Conservation (phyloP, 2,888 invertebrate genomes). For the Mesorhabditis spiculigera region DNA sequence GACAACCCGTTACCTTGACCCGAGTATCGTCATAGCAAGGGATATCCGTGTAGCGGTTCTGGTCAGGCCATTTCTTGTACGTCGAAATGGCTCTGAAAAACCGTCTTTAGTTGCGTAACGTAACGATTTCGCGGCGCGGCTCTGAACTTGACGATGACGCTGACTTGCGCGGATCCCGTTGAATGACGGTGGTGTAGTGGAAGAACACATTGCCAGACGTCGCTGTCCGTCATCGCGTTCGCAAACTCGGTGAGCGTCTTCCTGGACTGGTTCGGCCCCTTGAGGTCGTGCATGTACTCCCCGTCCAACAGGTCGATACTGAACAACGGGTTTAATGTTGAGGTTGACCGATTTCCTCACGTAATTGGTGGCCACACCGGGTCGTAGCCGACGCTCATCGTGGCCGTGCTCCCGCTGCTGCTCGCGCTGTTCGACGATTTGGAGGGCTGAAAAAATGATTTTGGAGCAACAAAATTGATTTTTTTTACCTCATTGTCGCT, state of each 20-base stretch:
- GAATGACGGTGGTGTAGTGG: constrained; percentile 4
- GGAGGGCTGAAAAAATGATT: no score
- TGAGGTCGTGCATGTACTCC: neutral
- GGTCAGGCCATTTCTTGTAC: neutral
- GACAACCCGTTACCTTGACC: neutral
- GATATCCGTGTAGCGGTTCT: neutral
- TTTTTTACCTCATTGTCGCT: no score
- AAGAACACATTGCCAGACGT: neutral
- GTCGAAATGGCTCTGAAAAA: neutral
- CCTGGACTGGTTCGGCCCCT: neutral
- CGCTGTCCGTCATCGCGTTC: neutral
- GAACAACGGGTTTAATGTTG: neutral
- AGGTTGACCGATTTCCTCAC: no score
- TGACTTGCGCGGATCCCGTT: neutral
- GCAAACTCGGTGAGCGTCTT: neutral
- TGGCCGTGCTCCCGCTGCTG: no score
- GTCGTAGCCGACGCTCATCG: no score
- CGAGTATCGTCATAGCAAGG: neutral
- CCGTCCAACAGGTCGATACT: neutral
- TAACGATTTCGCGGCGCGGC: neutral
- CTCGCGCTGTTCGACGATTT: no score
- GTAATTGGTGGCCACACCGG: no score
- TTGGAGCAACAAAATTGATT: no score
- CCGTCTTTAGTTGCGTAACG: no score
- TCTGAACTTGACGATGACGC: neutral